Conservation (phyloP, 2,113 vertebrate genomes). For the Gavialis gangeticus region DNA sequence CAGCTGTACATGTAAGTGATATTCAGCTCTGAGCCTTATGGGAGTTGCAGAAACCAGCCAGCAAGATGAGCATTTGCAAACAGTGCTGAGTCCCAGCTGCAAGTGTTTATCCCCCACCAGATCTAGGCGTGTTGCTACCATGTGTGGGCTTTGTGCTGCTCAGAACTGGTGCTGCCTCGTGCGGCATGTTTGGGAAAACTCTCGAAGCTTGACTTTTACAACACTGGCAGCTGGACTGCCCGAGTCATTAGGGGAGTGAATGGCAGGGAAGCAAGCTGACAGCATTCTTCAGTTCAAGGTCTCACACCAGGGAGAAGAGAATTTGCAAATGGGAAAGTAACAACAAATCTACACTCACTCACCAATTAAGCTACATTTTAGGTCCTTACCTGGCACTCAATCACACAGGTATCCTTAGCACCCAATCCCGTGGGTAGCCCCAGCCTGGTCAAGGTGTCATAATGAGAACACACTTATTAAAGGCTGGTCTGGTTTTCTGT, state of each 20-base stretch:
- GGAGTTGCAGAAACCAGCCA: slow-evolving; percentile 2
- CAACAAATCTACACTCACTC: neutral
- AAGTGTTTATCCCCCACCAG: neutral
- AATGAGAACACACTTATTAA: neutral
- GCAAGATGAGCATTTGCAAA: neutral
- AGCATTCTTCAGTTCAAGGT: neutral
- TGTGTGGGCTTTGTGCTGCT: rapidly evolving
- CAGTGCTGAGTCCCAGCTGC: neutral
- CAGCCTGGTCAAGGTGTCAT: rapidly evolving
- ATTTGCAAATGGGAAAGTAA: neutral
- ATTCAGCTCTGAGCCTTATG: neutral
- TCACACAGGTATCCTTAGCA: neutral
- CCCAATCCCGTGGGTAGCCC: neutral
- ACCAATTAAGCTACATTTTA: neutral
- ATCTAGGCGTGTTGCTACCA: neutral
- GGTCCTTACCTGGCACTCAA: neutral
- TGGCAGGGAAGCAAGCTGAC: neutral
- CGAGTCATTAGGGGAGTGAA: neutral
- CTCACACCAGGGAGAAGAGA: neutral
- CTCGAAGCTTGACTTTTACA: neutral
- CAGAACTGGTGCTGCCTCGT: neutral
- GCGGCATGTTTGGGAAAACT: rapidly evolving
- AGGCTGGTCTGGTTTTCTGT: neutral
- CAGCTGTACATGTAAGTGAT: slow-evolving; percentile 41
- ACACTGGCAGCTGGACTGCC: neutral